Conservation (phyloP, 1,140 invertebrate species). For the Euwallacea similis region DNA sequence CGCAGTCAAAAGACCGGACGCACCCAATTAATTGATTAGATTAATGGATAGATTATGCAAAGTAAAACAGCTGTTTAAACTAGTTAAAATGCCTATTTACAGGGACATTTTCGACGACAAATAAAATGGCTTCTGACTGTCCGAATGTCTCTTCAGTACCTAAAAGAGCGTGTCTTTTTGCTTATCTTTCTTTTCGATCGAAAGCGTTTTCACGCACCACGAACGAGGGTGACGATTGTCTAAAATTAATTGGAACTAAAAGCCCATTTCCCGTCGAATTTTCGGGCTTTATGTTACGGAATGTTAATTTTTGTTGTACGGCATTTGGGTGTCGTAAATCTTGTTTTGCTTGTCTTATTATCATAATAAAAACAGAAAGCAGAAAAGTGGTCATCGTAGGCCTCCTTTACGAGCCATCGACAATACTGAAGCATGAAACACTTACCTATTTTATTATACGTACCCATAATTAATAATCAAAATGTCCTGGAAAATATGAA, state of each 20-base stretch:
- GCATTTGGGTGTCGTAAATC: too few relatives aligned
- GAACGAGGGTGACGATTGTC: constrained; percentile 31
- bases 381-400: too few relatives aligned
- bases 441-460: too few relatives aligned
- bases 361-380: too few relatives aligned
- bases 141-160: constrained; percentile 20
- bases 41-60: constrained; percentile 19
- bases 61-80: constrained; percentile 27
- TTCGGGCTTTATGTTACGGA: too few relatives aligned
- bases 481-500: too few relatives aligned
- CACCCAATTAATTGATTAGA: constrained; percentile 8
- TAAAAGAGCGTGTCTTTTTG: constrained; percentile 32
- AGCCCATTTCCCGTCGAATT: constrained; percentile 14
- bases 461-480: too few relatives aligned
- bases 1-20: constrained; percentile 10
- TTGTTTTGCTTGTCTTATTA: too few relatives aligned
- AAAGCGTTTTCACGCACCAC: constrained; percentile 30
- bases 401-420: too few relatives aligned
- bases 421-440: too few relatives aligned
- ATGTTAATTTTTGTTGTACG: too few relatives aligned
- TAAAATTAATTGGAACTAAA: constrained; percentile 29
- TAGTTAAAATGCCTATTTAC: background rate
- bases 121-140: constrained; percentile 26
- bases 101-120: constrained; percentile 6
- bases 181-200: constrained; percentile 28